Conservation (phyloP, 2,113 vertebrate genomes). For the Riparia riparia region DNA sequence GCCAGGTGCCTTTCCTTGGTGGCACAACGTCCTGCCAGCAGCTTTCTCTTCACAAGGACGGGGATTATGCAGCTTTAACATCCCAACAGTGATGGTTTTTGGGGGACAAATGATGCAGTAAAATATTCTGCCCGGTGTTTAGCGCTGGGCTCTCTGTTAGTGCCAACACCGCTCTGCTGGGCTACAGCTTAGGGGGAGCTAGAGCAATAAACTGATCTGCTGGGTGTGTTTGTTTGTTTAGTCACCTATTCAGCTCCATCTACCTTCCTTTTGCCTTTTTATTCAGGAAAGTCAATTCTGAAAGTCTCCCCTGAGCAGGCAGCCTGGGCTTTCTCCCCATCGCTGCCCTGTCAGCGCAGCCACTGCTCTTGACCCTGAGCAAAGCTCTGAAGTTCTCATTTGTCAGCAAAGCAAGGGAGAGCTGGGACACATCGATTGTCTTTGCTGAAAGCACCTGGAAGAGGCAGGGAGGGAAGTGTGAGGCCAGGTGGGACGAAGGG, state of each 20-base stretch:
- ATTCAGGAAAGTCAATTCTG: neutral
- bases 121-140: neutral
- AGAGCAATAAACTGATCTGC: neutral
- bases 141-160: neutral
- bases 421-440: slow-evolving; percentile 64
- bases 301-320: neutral
- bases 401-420: neutral
- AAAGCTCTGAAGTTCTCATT: neutral
- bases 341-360: neutral
- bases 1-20: accelerated
- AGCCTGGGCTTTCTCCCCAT: neutral
- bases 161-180: neutral
- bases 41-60: neutral
- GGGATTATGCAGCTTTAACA: accelerated
- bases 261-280: neutral
- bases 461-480: slow-evolving; percentile 12
- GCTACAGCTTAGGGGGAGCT: neutral
- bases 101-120: neutral
- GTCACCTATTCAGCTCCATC: neutral
- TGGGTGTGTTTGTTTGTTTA: neutral
- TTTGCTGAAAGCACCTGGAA: slow-evolving; percentile 76
- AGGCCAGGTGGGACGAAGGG: slow-evolving; percentile 25
- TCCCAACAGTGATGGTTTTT: accelerated
- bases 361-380: neutral
- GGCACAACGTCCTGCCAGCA: accelerated